phyloP scores from a whole-genome alignment of 2,797 vertebrate species.

The Taenioides sp. region DNA sequence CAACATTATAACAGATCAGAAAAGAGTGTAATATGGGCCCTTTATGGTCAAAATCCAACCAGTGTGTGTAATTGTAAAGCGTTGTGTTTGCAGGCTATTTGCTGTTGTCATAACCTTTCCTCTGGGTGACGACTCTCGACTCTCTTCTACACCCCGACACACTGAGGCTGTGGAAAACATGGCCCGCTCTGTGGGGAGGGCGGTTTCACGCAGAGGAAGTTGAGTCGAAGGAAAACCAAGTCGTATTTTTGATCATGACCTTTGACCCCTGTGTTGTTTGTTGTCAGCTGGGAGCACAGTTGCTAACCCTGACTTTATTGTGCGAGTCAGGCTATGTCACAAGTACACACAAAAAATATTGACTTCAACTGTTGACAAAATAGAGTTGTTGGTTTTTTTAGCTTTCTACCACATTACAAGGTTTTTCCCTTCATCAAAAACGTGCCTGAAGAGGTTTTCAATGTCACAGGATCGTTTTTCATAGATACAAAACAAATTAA shows the following conservation, averaged over 20 bases:
- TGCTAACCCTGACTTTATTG: neutral
- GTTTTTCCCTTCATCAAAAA: too few relatives aligned
- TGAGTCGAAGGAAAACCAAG: neutral
- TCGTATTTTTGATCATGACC: neutral
- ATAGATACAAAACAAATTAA: too few relatives aligned
- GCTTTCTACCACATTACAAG: too few relatives aligned
- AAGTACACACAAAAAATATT: neutral
- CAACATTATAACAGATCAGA: too few relatives aligned
- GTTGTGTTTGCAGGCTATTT: neutral
- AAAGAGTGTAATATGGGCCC: too few relatives aligned
- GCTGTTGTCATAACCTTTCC: conserved; percentile 5
- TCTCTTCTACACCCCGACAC: neutral
- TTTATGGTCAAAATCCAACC: too few relatives aligned
- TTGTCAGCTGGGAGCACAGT: neutral
- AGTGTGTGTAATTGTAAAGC: too few relatives aligned
- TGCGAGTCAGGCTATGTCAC: neutral
- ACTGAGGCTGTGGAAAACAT: neutral
- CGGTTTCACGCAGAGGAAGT: neutral
- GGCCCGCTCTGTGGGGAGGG: neutral
- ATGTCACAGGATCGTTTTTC: too few relatives aligned
- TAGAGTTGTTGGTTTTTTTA: too few relatives aligned
- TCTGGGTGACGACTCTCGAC: neutral
- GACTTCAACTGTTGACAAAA: too few relatives aligned
- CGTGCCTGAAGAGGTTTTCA: too few relatives aligned
- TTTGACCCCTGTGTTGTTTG: neutral